phyloP scores from a whole-genome alignment of 2,797 vertebrate genomes.

The Semaprochilodus insignis region DNA sequence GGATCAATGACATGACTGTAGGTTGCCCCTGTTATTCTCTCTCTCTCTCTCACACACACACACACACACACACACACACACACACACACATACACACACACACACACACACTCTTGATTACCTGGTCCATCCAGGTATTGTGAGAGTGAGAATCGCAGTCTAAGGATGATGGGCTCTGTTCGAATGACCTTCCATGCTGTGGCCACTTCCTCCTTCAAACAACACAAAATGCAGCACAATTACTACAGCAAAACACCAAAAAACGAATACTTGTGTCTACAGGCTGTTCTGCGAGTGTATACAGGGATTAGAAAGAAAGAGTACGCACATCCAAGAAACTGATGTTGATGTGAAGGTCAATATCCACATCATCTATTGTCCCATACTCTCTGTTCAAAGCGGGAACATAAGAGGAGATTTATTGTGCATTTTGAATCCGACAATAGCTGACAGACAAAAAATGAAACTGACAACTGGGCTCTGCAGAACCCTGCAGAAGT shows the following conservation, averaged over 20 bases:
- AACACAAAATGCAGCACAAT: constrained; percentile 61
- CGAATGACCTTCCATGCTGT: constrained; percentile 99
- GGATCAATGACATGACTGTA: no score
- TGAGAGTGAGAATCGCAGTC: constrained; percentile 97
- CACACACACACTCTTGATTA: constrained; percentile 73
- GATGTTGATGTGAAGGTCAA: constrained; percentile 97
- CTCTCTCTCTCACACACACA: not conserved
- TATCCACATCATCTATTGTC: constrained; percentile 97
- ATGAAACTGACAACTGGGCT: no score
- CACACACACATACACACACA: not conserved
- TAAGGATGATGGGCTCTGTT: constrained; percentile 94
- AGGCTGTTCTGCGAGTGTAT: not conserved
- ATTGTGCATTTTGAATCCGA: not conserved
- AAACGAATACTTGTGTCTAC: not conserved
- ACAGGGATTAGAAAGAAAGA: constrained; percentile 10
- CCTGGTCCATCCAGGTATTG: constrained; percentile 99
- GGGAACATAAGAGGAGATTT: constrained; percentile 16
- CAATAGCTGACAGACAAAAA: no score
- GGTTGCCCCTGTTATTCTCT: no score
- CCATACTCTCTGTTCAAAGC: constrained; percentile 89
- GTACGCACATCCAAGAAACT: constrained; percentile 96
- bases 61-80: not conserved
- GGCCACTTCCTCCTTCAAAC: constrained; percentile 94
- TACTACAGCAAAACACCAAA: not conserved
- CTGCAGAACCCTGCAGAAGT: no score